Evolutionary conservation across 2,113 vertebrate genomes (phyloP).

Genomic region (Ammodytes dubius): DNA sequence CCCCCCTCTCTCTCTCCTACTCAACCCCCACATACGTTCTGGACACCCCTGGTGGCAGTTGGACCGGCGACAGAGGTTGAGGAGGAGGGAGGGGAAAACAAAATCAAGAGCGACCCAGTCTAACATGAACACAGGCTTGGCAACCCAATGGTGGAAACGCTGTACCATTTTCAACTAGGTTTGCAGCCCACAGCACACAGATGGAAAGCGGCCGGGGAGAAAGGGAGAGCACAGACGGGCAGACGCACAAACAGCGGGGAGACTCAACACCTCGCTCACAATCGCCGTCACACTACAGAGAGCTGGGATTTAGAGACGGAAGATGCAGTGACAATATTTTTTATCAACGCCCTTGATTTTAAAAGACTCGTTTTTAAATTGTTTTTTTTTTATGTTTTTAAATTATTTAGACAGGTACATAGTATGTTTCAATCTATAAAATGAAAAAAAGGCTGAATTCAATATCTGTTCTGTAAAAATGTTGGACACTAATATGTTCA

Average conservation of each 20-base stretch:
- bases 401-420: too few relatives aligned
- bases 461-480: too few relatives aligned
- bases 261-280: slow-evolving; percentile 70
- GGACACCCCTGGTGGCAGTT: slow-evolving; percentile 85
- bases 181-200: slow-evolving; percentile 80
- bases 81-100: slow-evolving; percentile 35
- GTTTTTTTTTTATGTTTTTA: too few relatives aligned
- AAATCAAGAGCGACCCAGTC: slow-evolving; percentile 65
- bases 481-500: too few relatives aligned
- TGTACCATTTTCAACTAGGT: slow-evolving; percentile 87
- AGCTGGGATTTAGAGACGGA: slow-evolving; percentile 46
- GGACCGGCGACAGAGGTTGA: slow-evolving; percentile 76
- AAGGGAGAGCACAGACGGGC: slow-evolving; percentile 64
- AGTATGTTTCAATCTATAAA: too few relatives aligned
- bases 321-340: slow-evolving; percentile 49
- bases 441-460: too few relatives aligned
- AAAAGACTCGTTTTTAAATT: slow-evolving; percentile 1
- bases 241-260: slow-evolving; percentile 71
- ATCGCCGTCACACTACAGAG: slow-evolving; percentile 69
- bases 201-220: slow-evolving; percentile 78
- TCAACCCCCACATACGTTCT: slow-evolving; percentile 42
- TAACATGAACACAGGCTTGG: slow-evolving; percentile 81
- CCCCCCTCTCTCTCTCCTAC: neutral
- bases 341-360: slow-evolving; percentile 41
- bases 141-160: slow-evolving; percentile 77